Conservation (phyloP, 1,140 invertebrate species). For the Drosophila mauritiana region DNA sequence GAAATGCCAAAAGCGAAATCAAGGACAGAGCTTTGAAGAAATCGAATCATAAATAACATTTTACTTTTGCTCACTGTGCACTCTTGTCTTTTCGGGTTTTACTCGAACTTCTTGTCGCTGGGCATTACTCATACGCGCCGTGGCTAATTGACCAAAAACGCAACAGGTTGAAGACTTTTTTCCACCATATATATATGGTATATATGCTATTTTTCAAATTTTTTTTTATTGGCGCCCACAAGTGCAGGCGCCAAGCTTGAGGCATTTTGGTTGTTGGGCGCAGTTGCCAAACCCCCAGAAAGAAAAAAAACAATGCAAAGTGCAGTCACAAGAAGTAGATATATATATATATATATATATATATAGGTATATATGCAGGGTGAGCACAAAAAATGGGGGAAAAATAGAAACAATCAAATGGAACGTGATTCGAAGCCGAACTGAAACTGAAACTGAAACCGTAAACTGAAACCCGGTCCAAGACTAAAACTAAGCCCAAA, state of each 20-base stretch:
- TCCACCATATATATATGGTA: background rate
- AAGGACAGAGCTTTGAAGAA: constrained; percentile 69
- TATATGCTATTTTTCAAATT: too few relatives aligned
- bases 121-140: constrained; percentile 67
- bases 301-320: constrained; percentile 61
- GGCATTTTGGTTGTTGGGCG: constrained; percentile 56
- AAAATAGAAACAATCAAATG: constrained; percentile 53
- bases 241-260: constrained; percentile 65
- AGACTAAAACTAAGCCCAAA: constrained; percentile 27
- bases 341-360: too few relatives aligned
- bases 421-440: constrained; percentile 53
- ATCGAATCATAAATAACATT: constrained; percentile 77
- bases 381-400: constrained; percentile 24
- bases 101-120: constrained; percentile 35
- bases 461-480: constrained; percentile 50
- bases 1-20: constrained; percentile 68
- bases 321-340: constrained; percentile 49
- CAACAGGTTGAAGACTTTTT: constrained; percentile 63
- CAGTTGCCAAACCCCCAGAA: constrained; percentile 69
- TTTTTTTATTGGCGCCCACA: constrained; percentile 47
- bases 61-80: constrained; percentile 48
- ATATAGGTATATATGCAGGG: background rate
- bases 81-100: constrained; percentile 1
- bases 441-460: constrained; percentile 29
- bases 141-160: constrained; percentile 71